Evolutionary conservation across 2,113 vertebrate genomes (phyloP).

Genomic region (Archocentrus centrarchus): DNA sequence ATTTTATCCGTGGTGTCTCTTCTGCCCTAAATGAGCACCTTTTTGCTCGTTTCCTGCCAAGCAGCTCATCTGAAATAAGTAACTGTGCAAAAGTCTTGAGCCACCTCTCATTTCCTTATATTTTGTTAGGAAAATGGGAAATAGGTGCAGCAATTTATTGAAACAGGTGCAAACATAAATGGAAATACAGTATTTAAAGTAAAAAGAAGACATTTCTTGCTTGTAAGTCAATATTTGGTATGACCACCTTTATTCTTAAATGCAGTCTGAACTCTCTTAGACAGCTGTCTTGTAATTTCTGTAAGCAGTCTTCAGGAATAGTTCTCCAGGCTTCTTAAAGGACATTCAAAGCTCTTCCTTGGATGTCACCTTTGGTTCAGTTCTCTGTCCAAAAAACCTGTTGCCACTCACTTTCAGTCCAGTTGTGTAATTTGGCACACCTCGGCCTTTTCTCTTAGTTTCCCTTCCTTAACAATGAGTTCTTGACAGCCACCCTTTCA

Average conservation of each 20-base stretch:
- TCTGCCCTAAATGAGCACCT: background rate
- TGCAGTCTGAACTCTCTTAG: background rate
- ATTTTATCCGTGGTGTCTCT: background rate
- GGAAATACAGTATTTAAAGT: background rate
- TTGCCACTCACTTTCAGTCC: background rate
- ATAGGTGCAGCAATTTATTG: background rate
- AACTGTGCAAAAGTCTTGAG: background rate
- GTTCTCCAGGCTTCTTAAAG: background rate
- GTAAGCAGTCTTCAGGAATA: background rate
- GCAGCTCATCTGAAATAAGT: background rate
- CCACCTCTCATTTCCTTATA: background rate
- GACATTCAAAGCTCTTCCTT: background rate
- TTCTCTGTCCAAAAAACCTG: background rate
- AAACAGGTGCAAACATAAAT: background rate
- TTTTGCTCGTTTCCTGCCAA: background rate
- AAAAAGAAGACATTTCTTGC: background rate
- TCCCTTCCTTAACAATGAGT: background rate
- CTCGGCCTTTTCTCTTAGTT: background rate
- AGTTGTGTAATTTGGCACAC: background rate
- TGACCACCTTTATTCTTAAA: background rate
- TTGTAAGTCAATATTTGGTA: background rate
- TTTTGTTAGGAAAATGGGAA: background rate
- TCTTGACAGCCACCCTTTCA: background rate
- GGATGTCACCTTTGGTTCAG: background rate
- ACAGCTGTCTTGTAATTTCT: background rate